Evolutionary conservation across 2,797 vertebrate genomes (phyloP).

Genomic region (Anolis apletophallus): DNA sequence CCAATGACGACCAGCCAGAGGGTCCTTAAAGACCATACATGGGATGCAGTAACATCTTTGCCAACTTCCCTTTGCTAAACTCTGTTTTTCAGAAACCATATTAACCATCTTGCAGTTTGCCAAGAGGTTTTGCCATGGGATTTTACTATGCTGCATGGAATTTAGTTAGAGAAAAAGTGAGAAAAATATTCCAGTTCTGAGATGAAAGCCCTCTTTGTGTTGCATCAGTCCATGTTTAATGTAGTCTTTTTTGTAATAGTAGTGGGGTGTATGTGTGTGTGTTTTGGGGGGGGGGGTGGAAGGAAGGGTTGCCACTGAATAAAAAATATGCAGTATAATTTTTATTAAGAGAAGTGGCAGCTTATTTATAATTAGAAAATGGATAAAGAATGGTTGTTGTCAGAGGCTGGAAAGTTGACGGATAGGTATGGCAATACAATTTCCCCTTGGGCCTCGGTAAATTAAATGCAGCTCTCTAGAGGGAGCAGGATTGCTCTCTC

Average conservation of each 20-base stretch:
- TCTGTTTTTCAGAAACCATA: neutral
- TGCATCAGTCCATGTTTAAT: neutral
- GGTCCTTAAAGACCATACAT: no score
- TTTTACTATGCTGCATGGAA: neutral
- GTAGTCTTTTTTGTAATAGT: neutral
- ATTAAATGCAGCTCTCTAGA: slow-evolving; percentile 30
- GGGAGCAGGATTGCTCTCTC: neutral
- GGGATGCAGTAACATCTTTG: no score
- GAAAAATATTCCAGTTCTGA: neutral
- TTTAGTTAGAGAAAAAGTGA: neutral
- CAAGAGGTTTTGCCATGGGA: no score
- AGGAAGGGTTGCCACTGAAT: neutral
- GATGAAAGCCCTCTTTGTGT: neutral
- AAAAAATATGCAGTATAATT: slow-evolving; percentile 13
- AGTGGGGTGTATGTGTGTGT: neutral
- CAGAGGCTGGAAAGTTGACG: neutral
- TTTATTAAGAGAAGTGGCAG: neutral
- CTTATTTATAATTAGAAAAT: slow-evolving; percentile 7
- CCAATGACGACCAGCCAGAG: neutral
- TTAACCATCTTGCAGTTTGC: neutral
- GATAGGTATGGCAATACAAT: slow-evolving; percentile 15
- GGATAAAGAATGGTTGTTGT: neutral
- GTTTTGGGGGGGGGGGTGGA: neutral
- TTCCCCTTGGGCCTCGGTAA: slow-evolving; percentile 6
- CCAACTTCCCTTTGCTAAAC: no score